Base-by-base conservation (phyloP, 23 tunicate species). In the Corella eumyota region DNA sequence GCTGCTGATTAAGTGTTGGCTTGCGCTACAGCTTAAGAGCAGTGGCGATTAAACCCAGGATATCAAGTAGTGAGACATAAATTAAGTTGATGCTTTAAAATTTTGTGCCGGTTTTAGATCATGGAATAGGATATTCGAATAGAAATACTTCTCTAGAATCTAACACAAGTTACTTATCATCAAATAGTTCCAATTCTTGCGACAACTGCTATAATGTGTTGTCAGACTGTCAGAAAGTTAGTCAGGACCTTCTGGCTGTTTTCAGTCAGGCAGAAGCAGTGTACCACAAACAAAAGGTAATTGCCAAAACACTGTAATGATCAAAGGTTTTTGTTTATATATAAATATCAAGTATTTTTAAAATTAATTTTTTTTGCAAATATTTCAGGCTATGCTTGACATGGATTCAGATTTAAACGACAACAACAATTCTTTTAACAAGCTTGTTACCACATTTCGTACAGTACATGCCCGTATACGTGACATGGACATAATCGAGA, bases 201-300 rank as follows among this genome's bases (percentile, higher is more conserved):
- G n/a, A n/a, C n/a, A n/a, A n/a, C n/a, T n/a, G n/a, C 29, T 32
- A 2, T 51, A 66, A 70, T 19, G 33, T 6, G 1, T 3, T 29
- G 32, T 44, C 23, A 3, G 81, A 65, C 6, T 75, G 82, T 47
- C 65, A 75, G 32, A 66, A 65, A 66, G 67, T 54, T 1, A 58
- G 82, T 37, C 67, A 75, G 36, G 72, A 66, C 19, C 48, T 75
- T 50, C 30, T 75, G 67, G 27, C 25, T 9, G 47, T 47, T 2
- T 75, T 75, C 60, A 47, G 58, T 34, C 55, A 34, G 1, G 82
- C 82, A 17, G 73, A 61, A 46, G 73, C 58, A 1, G 53, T 75
- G 24, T 75, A 65, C 48, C 49, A 36, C 19, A 75, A 75, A 58
- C 82, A 66, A 20, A 66, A 66, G 82, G 82, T 75, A 50, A 5